phyloP scores from a whole-genome alignment of 2,888 invertebrate genomes.

The Schizotus pectinicornis region DNA sequence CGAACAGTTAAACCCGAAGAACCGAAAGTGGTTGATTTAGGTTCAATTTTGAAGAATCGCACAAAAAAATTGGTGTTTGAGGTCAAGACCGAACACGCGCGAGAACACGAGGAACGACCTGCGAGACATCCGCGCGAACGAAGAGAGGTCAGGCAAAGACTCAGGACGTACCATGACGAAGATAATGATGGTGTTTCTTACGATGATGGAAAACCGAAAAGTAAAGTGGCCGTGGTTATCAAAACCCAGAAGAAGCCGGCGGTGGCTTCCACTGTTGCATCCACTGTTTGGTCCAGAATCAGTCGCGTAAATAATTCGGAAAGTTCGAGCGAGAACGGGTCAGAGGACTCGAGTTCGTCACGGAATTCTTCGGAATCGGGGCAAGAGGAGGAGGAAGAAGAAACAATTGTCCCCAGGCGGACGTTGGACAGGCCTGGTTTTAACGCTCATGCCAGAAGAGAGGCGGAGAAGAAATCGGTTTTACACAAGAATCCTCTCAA shows the following conservation, averaged over 20 bases:
- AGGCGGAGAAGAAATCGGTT: slow-evolving; percentile 14
- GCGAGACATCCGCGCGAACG: background rate
- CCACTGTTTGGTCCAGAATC: slow-evolving; percentile 53
- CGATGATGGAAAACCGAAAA: slow-evolving; percentile 46
- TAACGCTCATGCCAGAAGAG: slow-evolving; percentile 24
- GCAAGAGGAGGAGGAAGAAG: slow-evolving; percentile 24
- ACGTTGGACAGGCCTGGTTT: slow-evolving; percentile 45
- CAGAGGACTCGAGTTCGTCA: slow-evolving; percentile 10
- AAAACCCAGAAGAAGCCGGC: slow-evolving; percentile 53
- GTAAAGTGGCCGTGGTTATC: slow-evolving; percentile 56
- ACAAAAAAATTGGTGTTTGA: slow-evolving; percentile 46
- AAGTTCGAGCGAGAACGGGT: slow-evolving; percentile 26
- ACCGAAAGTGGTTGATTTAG: slow-evolving; percentile 43
- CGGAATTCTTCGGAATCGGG: too few species aligned
- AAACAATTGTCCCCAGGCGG: slow-evolving; percentile 14
- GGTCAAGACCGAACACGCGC: slow-evolving; percentile 38
- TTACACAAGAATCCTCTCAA: slow-evolving; percentile 51
- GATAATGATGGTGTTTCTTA: slow-evolving; percentile 27
- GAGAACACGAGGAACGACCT: background rate
- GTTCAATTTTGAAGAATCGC: slow-evolving; percentile 46
- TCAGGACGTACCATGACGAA: slow-evolving; percentile 31
- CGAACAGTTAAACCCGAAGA: slow-evolving; percentile 25
- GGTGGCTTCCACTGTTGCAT: slow-evolving; percentile 50
- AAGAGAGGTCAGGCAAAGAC: background rate
- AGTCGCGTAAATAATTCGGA: slow-evolving; percentile 28